A percentile compares a stretch with the other conserved stretches of the same genome.
Conservation (phyloP, 30 jellyfish, hydroid and myxozoan genomes). For the Rhopilema esculentum region DNA sequence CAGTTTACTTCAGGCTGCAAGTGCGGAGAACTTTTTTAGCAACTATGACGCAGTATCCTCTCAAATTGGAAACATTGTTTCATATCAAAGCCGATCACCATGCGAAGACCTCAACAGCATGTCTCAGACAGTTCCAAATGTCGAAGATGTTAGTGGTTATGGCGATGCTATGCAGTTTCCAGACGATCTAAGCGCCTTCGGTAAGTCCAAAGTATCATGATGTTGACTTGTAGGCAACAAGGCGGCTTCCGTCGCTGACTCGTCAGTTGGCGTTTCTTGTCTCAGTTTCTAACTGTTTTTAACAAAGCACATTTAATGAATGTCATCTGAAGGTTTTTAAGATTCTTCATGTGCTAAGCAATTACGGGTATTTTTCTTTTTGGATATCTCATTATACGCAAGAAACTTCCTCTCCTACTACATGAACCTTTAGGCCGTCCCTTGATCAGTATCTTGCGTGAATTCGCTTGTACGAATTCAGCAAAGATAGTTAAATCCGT, state of each 20-base stretch:
- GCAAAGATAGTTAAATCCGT: no score
- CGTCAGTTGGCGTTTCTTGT: not conserved
- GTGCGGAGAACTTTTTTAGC: slow-evolving; percentile 93
- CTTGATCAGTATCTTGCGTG: no score
- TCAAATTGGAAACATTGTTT: slow-evolving; percentile 19
- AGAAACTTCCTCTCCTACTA: no score
- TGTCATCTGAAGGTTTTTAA: no score
- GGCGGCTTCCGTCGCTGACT: not conserved
- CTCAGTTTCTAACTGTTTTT: not conserved
- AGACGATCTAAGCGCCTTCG: slow-evolving; percentile 69
- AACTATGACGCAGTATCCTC: slow-evolving; percentile 72
- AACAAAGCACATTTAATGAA: no score
- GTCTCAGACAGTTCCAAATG: slow-evolving; percentile 95
- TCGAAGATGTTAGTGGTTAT: slow-evolving; percentile 73
- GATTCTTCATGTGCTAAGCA: no score
- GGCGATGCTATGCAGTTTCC: slow-evolving; percentile 80
- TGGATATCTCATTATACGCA: no score
- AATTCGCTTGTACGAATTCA: no score
- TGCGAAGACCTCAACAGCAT: slow-evolving; percentile 71
- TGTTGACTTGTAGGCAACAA: not conserved
- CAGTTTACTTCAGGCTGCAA: slow-evolving; percentile 94
- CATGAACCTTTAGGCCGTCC: no score
- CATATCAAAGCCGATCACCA: slow-evolving; percentile 71
- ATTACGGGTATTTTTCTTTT: no score
- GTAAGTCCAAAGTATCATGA: slow-evolving; percentile 19